Conservation (phyloP, 2,888 invertebrate genomes). For the Drosophila nigricruria region DNA sequence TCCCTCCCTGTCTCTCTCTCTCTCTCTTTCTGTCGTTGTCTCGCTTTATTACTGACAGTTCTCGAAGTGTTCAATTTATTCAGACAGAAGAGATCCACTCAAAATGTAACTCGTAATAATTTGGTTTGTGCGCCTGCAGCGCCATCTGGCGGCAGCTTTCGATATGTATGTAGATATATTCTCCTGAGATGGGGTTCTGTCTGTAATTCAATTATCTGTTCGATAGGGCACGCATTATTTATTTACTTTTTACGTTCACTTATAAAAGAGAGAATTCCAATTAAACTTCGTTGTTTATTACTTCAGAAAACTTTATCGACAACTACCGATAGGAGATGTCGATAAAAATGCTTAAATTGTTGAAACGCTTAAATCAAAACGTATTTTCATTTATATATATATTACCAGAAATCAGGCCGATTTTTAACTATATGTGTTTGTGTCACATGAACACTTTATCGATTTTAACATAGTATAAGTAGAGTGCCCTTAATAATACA, state of each 20-base stretch:
- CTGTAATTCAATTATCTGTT: conserved; percentile 11
- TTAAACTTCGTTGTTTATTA: not conserved
- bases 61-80: conserved; percentile 30
- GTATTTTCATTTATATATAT: not conserved
- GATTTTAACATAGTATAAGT: not conserved
- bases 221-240: not conserved
- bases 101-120: conserved; percentile 28
- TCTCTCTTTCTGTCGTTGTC: not conserved
- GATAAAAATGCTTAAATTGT: not conserved
- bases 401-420: not conserved
- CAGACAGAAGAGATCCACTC: conserved; percentile 20
- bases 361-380: not conserved
- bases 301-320: not conserved
- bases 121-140: not conserved
- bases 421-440: not conserved
- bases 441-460: not conserved
- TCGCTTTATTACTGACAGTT: not conserved
- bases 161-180: conserved; percentile 1
- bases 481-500: not conserved
- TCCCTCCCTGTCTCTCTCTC: not conserved
- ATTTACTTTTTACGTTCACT: not conserved
- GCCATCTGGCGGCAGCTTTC: conserved; percentile 32
- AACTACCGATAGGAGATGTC: not conserved
- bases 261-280: not conserved
- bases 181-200: not conserved